Evolutionary conservation across 1,140 invertebrate species (phyloP).

Genomic region (Bicyclus anynana): DNA sequence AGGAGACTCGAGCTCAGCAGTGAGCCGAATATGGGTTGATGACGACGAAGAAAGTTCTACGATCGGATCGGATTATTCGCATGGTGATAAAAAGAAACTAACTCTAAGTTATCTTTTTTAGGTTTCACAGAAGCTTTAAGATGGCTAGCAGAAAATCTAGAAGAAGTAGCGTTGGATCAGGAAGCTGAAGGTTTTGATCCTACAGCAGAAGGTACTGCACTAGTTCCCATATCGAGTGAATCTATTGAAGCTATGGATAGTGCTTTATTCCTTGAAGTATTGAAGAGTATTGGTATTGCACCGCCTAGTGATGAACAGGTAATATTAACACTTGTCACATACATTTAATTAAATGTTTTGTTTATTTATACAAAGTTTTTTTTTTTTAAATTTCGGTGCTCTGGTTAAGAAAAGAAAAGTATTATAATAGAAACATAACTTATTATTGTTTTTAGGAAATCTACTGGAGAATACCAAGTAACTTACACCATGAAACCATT

Average conservation of each 20-base stretch:
- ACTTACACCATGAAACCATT: slow-evolving; percentile 64
- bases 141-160: slow-evolving; percentile 68
- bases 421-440: too few relatives aligned
- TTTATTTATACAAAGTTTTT: too few relatives aligned
- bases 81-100: too few relatives aligned
- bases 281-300: slow-evolving; percentile 78
- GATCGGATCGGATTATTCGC: too few relatives aligned
- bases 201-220: slow-evolving; percentile 77
- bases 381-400: too few relatives aligned
- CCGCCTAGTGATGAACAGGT: slow-evolving; percentile 79
- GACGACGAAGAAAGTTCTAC: too few relatives aligned
- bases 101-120: slow-evolving; percentile 27
- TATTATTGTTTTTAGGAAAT: slow-evolving; percentile 60
- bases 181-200: slow-evolving; percentile 69
- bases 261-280: slow-evolving; percentile 76
- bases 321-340: background rate
- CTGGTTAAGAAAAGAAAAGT: too few relatives aligned
- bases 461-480: slow-evolving; percentile 81
- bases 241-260: slow-evolving; percentile 79
- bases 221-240: slow-evolving; percentile 81
- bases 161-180: slow-evolving; percentile 70
- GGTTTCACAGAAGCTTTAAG: slow-evolving; percentile 54
- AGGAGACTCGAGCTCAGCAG: too few relatives aligned
- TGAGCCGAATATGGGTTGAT: too few relatives aligned
- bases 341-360: too few relatives aligned